These are phyloP conservation scores for Drosophila mojavensis DNA, from an alignment of 1,140 invertebrate species.

Conservation along the genomic window DNA sequence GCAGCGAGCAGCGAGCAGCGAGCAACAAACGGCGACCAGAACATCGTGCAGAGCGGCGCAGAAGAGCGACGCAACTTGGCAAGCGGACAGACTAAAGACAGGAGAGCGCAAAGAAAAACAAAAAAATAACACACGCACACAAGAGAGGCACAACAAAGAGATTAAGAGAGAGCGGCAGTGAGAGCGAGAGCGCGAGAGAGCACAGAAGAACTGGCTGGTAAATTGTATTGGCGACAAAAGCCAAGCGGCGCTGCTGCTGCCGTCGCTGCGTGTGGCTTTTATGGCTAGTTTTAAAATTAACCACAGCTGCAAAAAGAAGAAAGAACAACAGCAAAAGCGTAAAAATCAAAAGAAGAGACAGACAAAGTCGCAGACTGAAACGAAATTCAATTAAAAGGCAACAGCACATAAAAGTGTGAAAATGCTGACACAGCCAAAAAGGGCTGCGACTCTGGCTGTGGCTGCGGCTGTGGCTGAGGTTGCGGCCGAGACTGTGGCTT, in stretches of 20 bases:
- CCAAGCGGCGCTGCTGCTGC: constrained; percentile 49
- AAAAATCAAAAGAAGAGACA: constrained; percentile 52
- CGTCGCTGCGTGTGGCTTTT: constrained; percentile 68
- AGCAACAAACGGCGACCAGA: constrained; percentile 22
- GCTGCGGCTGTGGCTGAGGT: constrained; percentile 1
- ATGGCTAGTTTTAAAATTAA: constrained; percentile 81
- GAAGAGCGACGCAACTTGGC: constrained; percentile 56
- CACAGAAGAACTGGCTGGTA: constrained; percentile 45
- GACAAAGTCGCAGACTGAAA: constrained; percentile 63
- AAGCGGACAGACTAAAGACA: constrained; percentile 37
- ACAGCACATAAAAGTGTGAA: constrained; percentile 69
- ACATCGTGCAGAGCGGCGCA: constrained; percentile 28
- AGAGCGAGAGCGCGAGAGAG: constrained; percentile 18
- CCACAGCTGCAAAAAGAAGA: constrained; percentile 50
- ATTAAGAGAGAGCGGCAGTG: constrained; percentile 13
- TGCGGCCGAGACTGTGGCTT: constrained; percentile 39
- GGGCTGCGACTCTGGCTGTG: constrained; percentile 8
- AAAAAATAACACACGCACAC: not conserved
- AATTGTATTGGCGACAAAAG: constrained; percentile 65
- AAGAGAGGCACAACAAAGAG: constrained; percentile 8
- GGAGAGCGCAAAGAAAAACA: not conserved
- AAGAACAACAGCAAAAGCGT: constrained; percentile 23
- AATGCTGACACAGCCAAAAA: constrained; percentile 62
- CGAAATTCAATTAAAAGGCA: constrained; percentile 79
- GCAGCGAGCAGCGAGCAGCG: constrained; percentile 22